Percentiles rank a stretch among this genome's conserved stretches.
Conservation (phyloP, 1,140 invertebrate genomes). For the Camponotus vicinus region DNA sequence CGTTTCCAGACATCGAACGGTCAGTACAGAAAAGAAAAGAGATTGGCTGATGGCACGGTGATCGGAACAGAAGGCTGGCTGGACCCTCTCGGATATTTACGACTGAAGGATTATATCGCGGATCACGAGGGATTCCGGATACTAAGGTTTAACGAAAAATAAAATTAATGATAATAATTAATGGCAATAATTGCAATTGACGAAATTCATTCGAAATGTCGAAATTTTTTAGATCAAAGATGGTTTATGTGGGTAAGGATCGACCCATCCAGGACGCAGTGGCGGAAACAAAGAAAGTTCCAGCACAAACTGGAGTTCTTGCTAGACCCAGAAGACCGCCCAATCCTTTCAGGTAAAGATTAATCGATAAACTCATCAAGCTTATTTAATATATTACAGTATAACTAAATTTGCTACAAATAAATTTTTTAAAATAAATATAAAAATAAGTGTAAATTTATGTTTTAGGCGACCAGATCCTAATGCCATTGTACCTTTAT, state of each 20-base stretch:
- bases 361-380: not conserved
- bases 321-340: slow-evolving; percentile 85
- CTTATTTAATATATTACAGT: not conserved
- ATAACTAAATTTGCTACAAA: not conserved
- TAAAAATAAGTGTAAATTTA: not conserved
- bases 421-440: not conserved
- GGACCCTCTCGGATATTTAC: slow-evolving; percentile 92
- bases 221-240: slow-evolving; percentile 88
- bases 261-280: slow-evolving; percentile 90
- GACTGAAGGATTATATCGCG: slow-evolving; percentile 95
- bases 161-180: not conserved
- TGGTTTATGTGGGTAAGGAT: slow-evolving; percentile 91
- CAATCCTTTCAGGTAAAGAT: slow-evolving; percentile 83
- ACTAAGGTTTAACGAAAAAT: slow-evolving; percentile 82
- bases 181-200: not conserved
- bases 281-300: slow-evolving; percentile 90
- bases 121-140: slow-evolving; percentile 93
- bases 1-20: slow-evolving; percentile 95
- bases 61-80: slow-evolving; percentile 91
- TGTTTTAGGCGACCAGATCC: slow-evolving; percentile 78
- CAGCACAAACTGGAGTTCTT: slow-evolving; percentile 89
- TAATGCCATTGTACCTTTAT: slow-evolving; percentile 73
- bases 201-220: not conserved
- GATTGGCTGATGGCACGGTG: slow-evolving; percentile 93
- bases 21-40: slow-evolving; percentile 95